Evolutionary conservation across 92 coral and sea anemone species (phyloP).

Genomic region (Siderastrea radians): DNA sequence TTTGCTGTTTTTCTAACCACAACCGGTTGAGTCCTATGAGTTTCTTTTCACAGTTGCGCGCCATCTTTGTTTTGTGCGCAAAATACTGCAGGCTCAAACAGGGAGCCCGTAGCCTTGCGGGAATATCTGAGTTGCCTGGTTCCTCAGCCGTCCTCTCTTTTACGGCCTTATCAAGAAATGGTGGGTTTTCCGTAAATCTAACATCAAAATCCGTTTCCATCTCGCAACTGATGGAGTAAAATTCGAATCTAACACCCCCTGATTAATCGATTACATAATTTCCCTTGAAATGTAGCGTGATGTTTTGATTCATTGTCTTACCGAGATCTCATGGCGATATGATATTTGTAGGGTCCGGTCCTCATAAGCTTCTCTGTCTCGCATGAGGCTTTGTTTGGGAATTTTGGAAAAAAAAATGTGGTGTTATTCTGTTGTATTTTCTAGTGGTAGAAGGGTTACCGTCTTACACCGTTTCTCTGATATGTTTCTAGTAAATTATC

Average conservation of each 20-base stretch:
- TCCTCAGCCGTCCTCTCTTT: slow-evolving; percentile 79
- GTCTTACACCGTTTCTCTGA: no score
- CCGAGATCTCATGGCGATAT: background rate
- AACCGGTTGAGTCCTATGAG: slow-evolving; percentile 89
- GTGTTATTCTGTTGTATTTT: background rate
- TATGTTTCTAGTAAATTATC: no score
- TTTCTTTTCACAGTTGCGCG: slow-evolving; percentile 95
- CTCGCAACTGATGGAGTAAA: slow-evolving; percentile 10
- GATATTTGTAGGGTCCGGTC: background rate
- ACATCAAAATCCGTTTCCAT: slow-evolving; percentile 75
- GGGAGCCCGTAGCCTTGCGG: slow-evolving; percentile 35
- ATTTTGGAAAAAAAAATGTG: background rate
- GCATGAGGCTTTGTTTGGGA: slow-evolving; percentile 2
- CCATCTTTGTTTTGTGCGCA: slow-evolving; percentile 81
- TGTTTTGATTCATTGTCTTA: background rate
- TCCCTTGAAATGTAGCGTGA: background rate
- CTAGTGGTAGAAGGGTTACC: background rate
- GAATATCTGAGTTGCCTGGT: slow-evolving; percentile 58
- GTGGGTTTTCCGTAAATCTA: slow-evolving; percentile 51
- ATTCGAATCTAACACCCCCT: background rate
- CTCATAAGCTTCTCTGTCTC: background rate
- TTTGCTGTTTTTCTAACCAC: slow-evolving; percentile 86
- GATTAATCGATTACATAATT: background rate
- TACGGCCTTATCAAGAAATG: slow-evolving; percentile 88
- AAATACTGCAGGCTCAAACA: slow-evolving; percentile 64